phyloP scores from a whole-genome alignment of 2,888 invertebrate species.

The Phaedon cochleariae region DNA sequence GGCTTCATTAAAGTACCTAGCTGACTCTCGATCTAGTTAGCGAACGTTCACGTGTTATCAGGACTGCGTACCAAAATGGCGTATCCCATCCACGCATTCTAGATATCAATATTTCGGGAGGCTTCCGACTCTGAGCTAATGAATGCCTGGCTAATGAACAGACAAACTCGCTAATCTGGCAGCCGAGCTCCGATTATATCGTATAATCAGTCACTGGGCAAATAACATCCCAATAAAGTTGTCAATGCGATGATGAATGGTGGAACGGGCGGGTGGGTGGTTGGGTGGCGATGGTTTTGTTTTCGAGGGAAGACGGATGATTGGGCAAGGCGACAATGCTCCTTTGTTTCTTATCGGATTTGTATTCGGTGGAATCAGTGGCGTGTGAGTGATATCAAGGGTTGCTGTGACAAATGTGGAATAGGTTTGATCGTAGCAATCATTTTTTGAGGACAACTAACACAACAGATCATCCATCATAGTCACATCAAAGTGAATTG shows the following conservation, averaged over 20 bases:
- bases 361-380: background rate
- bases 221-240: slow-evolving; percentile 35
- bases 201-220: slow-evolving; percentile 29
- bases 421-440: too few species aligned
- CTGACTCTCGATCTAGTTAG: too few species aligned
- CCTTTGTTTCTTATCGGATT: background rate
- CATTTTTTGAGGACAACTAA: too few species aligned
- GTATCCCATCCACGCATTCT: background rate
- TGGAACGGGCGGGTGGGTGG: background rate
- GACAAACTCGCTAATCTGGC: slow-evolving; percentile 17
- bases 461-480: too few species aligned
- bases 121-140: slow-evolving; percentile 1
- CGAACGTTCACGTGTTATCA: background rate
- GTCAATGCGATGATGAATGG: slow-evolving; percentile 35
- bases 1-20: too few species aligned
- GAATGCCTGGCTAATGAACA: slow-evolving; percentile 20
- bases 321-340: background rate
- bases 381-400: background rate
- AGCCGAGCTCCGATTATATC: slow-evolving; percentile 9
- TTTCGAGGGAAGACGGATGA: background rate
- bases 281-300: background rate
- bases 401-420: background rate
- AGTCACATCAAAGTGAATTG: too few species aligned
- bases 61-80: background rate
- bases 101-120: background rate